Evolutionary conservation across 2,797 vertebrate species (phyloP), one percentile per base, ranked within the genome.

Genomic region (Enoplosus armatus): DNA sequence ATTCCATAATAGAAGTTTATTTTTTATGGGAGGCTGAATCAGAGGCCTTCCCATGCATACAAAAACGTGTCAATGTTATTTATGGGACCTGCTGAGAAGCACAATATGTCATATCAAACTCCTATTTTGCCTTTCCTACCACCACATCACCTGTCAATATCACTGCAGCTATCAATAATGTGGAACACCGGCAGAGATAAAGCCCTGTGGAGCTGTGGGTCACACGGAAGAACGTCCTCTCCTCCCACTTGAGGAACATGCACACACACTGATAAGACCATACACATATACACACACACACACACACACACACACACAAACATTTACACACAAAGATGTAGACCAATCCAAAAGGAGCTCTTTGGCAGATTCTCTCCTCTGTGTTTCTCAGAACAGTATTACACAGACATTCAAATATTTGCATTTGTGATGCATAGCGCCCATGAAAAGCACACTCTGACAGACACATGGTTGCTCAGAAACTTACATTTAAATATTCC

Each of bases 1-100:
- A 98, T 99, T 98, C 98, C 98, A 99, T 99, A 99, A 99, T 99
- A 99, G 98, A 99, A 99, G 98, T 99, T 99, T 99, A 99, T 99
- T 99, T 99, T 99, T 99, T 98, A 98, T 95, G 98, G 98, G 97
- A 98, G 98, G 97, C 97, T 97, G 98, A 99, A 99, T 99, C 98
- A 99, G 98, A 98, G 97, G 97, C 97, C 98, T 99, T 98, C 97
- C 98, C 98, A 99, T 99, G 98, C 98, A 99, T 99, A 99, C 97
- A 98, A 98, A 99, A 99, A 98, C 93, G 97, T 99, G 98, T 99
- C 98, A 99, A 95, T 97, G 98, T 99, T 99, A 99, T 99, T 99
- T 99, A 99, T 99, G 98, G 97, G 97, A 95, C 96, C 97, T 97
- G 97, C 98, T 98, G 98, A 99, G 97, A 98, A 97, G 96, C 97